Evolutionary conservation across 2,888 invertebrate genomes (phyloP), one percentile per base, ranked within the genome.

Genomic region (Ypsolopha sequella): DNA sequence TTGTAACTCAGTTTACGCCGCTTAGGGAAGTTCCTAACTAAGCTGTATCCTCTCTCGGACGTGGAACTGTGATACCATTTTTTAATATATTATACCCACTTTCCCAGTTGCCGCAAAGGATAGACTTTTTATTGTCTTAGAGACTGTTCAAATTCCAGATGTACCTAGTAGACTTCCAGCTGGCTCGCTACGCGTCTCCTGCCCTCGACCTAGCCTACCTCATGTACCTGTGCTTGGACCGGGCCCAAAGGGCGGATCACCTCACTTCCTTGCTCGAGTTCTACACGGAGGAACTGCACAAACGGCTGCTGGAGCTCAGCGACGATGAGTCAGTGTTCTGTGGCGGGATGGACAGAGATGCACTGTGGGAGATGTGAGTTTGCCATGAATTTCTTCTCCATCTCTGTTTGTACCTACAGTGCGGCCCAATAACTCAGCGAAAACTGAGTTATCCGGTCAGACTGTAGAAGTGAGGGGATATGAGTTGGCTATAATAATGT

Each of bases 141-240:
- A 24, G 24, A 24, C 24, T 24, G 24, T 2, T 24, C 24, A 41
- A 52, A 58, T 65, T 61, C 55, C 73, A 92, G 91, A 89, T 92
- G 68, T 90, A 88, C 61, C 77, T 93, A 49, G 89, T 93, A 35
- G 93, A 93, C 66, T 93, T 93, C 68, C 93, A 93, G 72, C 69
- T 91, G 51, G 89, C 89, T 14, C 89, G 93, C 11, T 92, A 92
- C 60, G 91, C 91, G 35, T 92, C 93, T 0, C 89, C 91, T 48
- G 90, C 91, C 0, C 70, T 92, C 46, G 93, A 93, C 68, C 76
- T 93, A 59, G 89, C 89, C 1, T 91, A 89, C 74, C 70, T 93
- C 35, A 70, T 92, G 54, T 92, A 90, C 61, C 88, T 92, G 55
- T 93, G 92, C 60, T 88, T 92, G 36, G 89, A 88, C 35, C 87